These are phyloP conservation scores for Perizoma flavofasciatum DNA, from an alignment of 2,888 invertebrate genomes.

Conservation along the genomic window DNA sequence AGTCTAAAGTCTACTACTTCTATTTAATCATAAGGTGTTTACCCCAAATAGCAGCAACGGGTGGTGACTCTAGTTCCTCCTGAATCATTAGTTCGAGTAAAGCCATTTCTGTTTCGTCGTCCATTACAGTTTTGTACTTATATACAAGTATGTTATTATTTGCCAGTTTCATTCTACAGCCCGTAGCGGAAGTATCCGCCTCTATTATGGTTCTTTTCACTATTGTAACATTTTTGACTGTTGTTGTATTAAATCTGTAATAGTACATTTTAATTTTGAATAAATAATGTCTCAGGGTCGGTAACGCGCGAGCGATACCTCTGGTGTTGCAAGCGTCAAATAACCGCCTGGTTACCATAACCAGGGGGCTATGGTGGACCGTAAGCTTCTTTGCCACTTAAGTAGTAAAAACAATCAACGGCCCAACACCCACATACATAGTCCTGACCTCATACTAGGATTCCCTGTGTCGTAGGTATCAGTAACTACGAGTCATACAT, in stretches of 20 bases:
- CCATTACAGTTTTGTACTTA: conserved; percentile 44
- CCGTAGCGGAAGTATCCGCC: conserved; percentile 45
- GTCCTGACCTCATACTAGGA: no score
- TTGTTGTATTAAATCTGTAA: conserved; percentile 40
- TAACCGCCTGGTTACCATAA: no score
- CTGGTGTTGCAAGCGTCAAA: background rate
- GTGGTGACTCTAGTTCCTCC: conserved; percentile 55
- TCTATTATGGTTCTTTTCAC: conserved; percentile 55
- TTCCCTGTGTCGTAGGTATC: no score
- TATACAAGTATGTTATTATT: conserved; percentile 57
- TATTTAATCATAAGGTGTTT: conserved; percentile 40
- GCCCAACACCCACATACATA: no score
- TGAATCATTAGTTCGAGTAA: conserved; percentile 60
- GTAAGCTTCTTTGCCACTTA: no score
- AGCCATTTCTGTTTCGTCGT: conserved; percentile 42
- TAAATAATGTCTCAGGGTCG: no score
- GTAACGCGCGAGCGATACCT: no score
- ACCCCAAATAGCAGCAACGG: conserved; percentile 61
- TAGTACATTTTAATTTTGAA: no score
- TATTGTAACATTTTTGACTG: conserved; percentile 10
- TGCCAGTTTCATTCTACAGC: conserved; percentile 52
- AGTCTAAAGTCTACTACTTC: no score
- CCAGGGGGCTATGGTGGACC: no score
- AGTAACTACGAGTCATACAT: no score
- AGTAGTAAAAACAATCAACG: no score